Evolutionary conservation across 2,113 vertebrate species (phyloP), one percentile per base, ranked within the genome.

Genomic region (Lates calcarifer): DNA sequence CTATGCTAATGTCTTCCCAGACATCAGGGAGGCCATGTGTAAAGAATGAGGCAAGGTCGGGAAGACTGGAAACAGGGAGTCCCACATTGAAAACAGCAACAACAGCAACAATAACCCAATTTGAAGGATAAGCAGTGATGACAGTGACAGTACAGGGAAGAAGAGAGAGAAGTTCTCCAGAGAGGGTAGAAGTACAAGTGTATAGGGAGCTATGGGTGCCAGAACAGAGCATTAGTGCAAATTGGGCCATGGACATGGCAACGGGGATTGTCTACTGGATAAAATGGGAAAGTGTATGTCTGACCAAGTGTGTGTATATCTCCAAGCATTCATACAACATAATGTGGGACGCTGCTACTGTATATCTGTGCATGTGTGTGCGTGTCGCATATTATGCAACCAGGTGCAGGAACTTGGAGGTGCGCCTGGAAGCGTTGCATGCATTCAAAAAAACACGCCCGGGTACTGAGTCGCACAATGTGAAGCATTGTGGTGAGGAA

Each of bases 391-490:
- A 77, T 81, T 66, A 84, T 77, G 28, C 41, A 85, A 66, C 33
- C 68, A 85, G 84, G 71, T 83, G 79, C 41, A 33, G 55, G 31
- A 43, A 83, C 75, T 81, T 80, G 70, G 81, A 75, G 12, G 31
- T 22, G 31, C 5, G 26, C 70, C 86, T 29, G 12, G 55, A 57
- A 84, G 45, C 4, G 24, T 79, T 83, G 71, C 62, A 89, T 78
- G 57, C 35, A 3, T 83, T 83, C 45, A 82, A 49, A 82, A 82
- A 83, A 84, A 87, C 87, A 84, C 49, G 73, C 15, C 43, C 3
- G 9, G 22, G 12, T 65, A 66, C 60, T 57, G 69, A 81, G 35
- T 31, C 24, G 31, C 75, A 88, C 83, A 84, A 87, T 77, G 67
- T 79, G 53, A 41, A 57, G 80, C 72, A 83, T 67, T 74, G 80